Conservation (phyloP, 1,140 invertebrate species). For the Sinella curviseta region DNA sequence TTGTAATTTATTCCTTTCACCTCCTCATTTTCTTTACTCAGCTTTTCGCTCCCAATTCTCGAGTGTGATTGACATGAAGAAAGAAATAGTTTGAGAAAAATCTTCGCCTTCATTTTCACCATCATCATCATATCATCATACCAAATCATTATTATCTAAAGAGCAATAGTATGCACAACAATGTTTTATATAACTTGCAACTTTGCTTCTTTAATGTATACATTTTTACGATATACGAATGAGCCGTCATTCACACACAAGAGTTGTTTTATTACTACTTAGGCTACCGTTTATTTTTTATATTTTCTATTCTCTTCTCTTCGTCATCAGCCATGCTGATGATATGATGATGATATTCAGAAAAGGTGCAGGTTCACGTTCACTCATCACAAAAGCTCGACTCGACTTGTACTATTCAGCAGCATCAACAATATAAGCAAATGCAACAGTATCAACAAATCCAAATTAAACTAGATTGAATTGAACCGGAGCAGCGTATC, state of each 20-base stretch:
- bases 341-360: no score
- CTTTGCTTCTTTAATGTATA: no score
- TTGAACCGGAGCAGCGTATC: not conserved
- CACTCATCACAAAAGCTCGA: not conserved
- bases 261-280: no score
- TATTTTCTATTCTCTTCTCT: no score
- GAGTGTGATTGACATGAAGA: not conserved
- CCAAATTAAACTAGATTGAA: no score
- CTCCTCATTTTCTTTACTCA: not conserved
- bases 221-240: no score
- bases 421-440: not conserved
- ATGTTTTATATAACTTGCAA: no score
- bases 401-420: not conserved
- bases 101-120: not conserved
- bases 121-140: not conserved
- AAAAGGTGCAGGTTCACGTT: no score
- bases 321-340: no score
- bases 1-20: constrained; percentile 8
- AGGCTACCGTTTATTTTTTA: no score
- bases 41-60: not conserved
- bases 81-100: not conserved
- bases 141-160: not conserved
- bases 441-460: not conserved
- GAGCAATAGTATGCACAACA: no score
- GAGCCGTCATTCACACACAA: no score